Evolutionary conservation across 2,888 invertebrate species (phyloP), one percentile per base, ranked within the genome.

Genomic region (Drosophila subquinaria): DNA sequence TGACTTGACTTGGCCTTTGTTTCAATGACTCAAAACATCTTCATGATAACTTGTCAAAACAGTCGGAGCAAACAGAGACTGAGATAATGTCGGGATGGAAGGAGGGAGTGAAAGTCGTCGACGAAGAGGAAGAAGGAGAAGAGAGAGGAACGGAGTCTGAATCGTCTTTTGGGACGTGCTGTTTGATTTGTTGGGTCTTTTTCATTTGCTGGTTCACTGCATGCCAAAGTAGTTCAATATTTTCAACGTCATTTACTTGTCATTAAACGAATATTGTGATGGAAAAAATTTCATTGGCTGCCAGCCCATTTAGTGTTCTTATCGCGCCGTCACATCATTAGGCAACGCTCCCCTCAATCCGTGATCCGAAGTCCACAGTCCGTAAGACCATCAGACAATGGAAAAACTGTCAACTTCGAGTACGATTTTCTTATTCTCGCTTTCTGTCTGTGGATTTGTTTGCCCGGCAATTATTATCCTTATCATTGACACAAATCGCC

Each of bases 401-500:
- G 45, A 62, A 73, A 66, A 67, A 69, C 71, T 64, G 68, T 72
- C 60, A 51, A 73, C 56, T 8, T 30, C 30, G 30, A 38, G 38
- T 64, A 52, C 53, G 30, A 30, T 40, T 67, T 69, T 45, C 56
- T 57, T 56, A 55, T 60, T 48, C n/a, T 60, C 20, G 10, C 30
- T 33, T 15, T 51, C 11, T 35, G 27, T 50, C 60, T 69, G 47
- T 73, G 86, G 81, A 78, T 87, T 89, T 88, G 77, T 73, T 84
- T 76, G 89, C 64, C 74, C 57, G 72, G 70, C 83, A 90, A 90
- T 89, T 90, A 90, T 90, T 88, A 86, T 88, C 77, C 76, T 88
- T 90, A 89, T 91, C 88, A 79, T 56, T 85, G 90, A 90, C 90
- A 88, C 82, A 88, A 88, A 91, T 90, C 85, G 76, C 76, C 80